phyloP scores from a whole-genome alignment of 2,113 vertebrate genomes.

The Pangasianodon gigas region DNA sequence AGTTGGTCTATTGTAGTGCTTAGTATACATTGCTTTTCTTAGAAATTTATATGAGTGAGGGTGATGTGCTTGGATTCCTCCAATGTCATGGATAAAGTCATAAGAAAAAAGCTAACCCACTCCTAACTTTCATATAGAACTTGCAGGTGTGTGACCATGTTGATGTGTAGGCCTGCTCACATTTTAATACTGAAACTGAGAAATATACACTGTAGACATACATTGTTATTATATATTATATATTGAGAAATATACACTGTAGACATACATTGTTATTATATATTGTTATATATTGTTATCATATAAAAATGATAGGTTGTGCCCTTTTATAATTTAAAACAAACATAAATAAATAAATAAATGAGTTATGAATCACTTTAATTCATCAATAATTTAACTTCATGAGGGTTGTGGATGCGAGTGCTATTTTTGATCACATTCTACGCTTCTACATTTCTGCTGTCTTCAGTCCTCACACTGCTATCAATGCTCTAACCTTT shows the following conservation, averaged over 20 bases:
- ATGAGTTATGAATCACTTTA: not conserved
- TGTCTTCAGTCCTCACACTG: not conserved
- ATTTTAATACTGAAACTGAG: not conserved
- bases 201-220: not conserved
- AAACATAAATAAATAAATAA: not conserved
- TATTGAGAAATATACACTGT: no score
- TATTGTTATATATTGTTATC: no score
- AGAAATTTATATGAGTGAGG: not conserved
- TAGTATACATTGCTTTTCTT: not conserved
- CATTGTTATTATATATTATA: constrained; percentile 2
- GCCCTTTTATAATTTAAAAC: not conserved
- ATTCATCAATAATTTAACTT: not conserved
- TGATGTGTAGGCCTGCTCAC: not conserved
- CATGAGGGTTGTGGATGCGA: not conserved
- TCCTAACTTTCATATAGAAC: not conserved
- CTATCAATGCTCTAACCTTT: not conserved
- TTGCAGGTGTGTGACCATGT: not conserved
- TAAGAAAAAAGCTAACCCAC: not conserved
- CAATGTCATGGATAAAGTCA: not conserved
- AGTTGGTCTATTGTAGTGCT: not conserved
- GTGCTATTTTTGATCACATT: not conserved
- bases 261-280: not conserved
- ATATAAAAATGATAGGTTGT: not conserved
- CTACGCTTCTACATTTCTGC: not conserved
- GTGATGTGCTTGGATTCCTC: not conserved